These are phyloP conservation scores for Oophaga pumilio DNA, from an alignment of 2,113 vertebrate genomes.

Conservation along the genomic window DNA sequence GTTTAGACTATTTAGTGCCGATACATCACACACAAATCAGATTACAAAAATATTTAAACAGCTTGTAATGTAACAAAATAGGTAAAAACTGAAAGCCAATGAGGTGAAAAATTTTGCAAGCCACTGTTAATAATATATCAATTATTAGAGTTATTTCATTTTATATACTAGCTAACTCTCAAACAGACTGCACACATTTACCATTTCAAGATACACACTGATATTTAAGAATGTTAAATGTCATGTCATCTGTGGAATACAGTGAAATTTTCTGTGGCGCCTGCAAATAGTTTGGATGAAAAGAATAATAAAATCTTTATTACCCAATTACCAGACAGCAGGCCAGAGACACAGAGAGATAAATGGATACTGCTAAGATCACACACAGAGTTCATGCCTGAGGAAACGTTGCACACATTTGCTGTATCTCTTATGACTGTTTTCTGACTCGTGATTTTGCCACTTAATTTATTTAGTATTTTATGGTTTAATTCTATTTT, in stretches of 20 bases:
- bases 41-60: too few relatives aligned
- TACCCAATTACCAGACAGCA: constrained; percentile 33
- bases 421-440: background rate
- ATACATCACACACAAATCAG: too few relatives aligned
- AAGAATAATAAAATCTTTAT: constrained; percentile 40
- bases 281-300: constrained; percentile 27
- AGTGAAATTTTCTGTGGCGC: constrained; percentile 5
- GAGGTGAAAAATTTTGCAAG: too few relatives aligned
- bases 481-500: background rate
- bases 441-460: background rate
- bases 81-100: too few relatives aligned
- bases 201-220: background rate
- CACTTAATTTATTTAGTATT: background rate
- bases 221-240: constrained; percentile 23
- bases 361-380: constrained; percentile 19
- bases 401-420: constrained; percentile 12
- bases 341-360: constrained; percentile 22
- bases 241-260: background rate
- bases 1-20: too few relatives aligned
- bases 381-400: constrained; percentile 34
- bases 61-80: too few relatives aligned
- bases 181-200: background rate
- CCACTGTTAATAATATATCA: background rate
- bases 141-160: background rate
- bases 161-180: background rate